These are phyloP conservation scores for Papilio polytes DNA, from an alignment of 1,140 invertebrate genomes.

Conservation along the genomic window DNA sequence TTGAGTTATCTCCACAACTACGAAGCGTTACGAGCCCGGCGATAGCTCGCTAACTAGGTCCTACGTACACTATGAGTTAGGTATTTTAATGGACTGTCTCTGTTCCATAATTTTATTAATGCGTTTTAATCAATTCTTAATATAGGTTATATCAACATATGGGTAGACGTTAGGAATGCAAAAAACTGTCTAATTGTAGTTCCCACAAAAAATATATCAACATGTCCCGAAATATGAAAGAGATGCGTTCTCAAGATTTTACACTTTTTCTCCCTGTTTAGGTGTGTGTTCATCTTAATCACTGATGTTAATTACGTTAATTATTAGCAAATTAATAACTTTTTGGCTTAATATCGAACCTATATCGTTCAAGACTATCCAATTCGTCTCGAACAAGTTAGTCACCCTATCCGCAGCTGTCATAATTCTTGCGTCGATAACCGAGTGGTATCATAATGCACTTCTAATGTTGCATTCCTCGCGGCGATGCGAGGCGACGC, in stretches of 20 bases:
- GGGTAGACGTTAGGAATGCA: too few relatives aligned
- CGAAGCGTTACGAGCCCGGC: background rate
- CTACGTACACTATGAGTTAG: background rate
- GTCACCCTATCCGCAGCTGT: conserved; percentile 33
- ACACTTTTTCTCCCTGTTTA: too few relatives aligned
- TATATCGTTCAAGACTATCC: background rate
- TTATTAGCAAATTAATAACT: too few relatives aligned
- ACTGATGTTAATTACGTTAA: too few relatives aligned
- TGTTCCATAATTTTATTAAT: background rate
- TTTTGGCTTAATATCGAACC: background rate
- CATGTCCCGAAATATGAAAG: too few relatives aligned
- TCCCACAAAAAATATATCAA: too few relatives aligned
- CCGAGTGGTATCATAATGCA: conserved; percentile 49
- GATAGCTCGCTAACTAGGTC: conserved; percentile 13
- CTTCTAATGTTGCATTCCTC: conserved; percentile 57
- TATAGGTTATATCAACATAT: too few relatives aligned
- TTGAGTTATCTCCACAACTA: conserved; percentile 9
- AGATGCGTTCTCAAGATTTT: too few relatives aligned
- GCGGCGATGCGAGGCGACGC: background rate
- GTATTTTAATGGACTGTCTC: background rate
- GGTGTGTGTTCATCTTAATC: too few relatives aligned
- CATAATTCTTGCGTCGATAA: conserved; percentile 40
- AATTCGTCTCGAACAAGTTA: background rate
- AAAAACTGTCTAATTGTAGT: too few relatives aligned
- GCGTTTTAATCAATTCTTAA: background rate